Percentiles rank a stretch among this genome's conserved stretches.
Evolutionary conservation across 1,140 invertebrate genomes (phyloP).

Genomic region (Tetramorium alpestre): DNA sequence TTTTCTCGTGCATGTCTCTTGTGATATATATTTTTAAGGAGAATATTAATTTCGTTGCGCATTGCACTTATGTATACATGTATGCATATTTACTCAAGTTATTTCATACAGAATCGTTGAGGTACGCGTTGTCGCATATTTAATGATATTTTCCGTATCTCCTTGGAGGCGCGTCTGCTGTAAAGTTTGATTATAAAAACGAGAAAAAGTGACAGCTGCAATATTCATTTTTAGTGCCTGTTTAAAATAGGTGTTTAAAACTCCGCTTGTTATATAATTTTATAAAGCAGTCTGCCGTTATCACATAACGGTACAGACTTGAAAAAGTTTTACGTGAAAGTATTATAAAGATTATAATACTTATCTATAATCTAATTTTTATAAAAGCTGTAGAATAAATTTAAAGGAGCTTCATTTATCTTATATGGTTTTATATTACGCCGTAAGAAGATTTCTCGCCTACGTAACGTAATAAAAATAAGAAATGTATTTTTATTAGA

Average conservation of each 20-base stretch:
- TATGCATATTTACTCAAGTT: constrained; percentile 17
- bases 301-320: background rate
- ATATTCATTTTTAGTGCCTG: constrained; percentile 21
- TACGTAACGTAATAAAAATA: background rate
- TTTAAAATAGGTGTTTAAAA: constrained; percentile 22
- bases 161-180: background rate
- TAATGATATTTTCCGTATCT: constrained; percentile 18
- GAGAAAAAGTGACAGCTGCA: constrained; percentile 42
- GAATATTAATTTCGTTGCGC: background rate
- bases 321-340: background rate
- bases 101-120: background rate
- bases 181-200: constrained; percentile 54
- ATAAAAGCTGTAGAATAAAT: background rate
- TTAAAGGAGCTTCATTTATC: background rate
- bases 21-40: background rate
- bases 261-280: constrained; percentile 35
- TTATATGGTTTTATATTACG: background rate
- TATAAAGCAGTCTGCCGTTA: background rate
- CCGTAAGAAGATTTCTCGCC: background rate
- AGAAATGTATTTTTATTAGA: background rate
- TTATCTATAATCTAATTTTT: background rate
- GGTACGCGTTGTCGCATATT: constrained; percentile 30
- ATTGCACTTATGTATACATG: background rate
- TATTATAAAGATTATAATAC: background rate
- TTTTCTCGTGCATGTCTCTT: background rate